Evolutionary conservation across 2,888 invertebrate species (phyloP), one percentile per base, ranked within the genome.

Genomic region (Bursaphelenchus okinawaensis): DNA sequence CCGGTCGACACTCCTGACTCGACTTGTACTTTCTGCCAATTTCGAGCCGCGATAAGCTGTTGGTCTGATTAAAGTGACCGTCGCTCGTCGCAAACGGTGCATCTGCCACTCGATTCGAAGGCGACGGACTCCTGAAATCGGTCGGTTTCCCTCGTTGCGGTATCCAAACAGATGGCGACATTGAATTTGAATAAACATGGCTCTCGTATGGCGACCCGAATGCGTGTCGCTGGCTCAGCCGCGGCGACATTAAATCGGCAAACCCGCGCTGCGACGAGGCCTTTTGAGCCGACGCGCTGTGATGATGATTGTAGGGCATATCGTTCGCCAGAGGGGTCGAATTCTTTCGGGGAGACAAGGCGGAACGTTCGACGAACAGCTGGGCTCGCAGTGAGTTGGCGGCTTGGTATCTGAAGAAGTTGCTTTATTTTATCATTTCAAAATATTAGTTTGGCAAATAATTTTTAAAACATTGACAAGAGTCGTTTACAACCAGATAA

Each of bases 211-310:
- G 23, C 1, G 54, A 19, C 16, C n/a, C 63, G 6, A 70, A 51
- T 7, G 73, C 60, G 50, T 77, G 75, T n/a, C 78, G 75, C 54
- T 78, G 72, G 52, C 71, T 71, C 63, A 80, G 62, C 29, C 80
- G 67, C 28, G 80, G 80, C 29, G 80, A 80, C 77, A 80, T 78
- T 63, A 79, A 63, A 19, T 69, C 68, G 24, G 66, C 50, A 29
- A 66, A 67, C 23, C 60, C 60, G n/a, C 67, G 66, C n/a, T n/a
- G n/a, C 7, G 51, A 51, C 23, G 29, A 40, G 20, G 26, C 26
- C 57, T 26, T 40, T 20, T n/a, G 16, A 40, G 3, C 2, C 27
- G 28, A 8, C 23, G 19, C 52, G 8, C 54, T 50, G 57, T 26
- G 22, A 24, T 55, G 16, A 52, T 20, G 67, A 28, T n/a, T 66